A percentile compares a stretch with the other conserved stretches of the same genome.
phyloP scores from a whole-genome alignment of 2,113 vertebrate species.

The Leucosticte australis region DNA sequence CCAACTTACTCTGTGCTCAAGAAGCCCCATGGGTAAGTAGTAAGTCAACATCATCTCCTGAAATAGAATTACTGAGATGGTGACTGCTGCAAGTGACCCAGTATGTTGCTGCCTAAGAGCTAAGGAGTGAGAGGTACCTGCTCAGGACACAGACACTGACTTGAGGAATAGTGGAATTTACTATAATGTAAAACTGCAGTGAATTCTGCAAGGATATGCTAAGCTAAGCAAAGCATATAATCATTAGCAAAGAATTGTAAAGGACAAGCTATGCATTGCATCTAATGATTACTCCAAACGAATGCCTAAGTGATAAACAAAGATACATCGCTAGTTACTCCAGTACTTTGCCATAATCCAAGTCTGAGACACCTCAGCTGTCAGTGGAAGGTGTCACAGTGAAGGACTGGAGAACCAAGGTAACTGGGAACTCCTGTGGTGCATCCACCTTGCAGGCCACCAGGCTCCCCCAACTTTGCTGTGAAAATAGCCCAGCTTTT shows the following conservation, averaged over 20 bases:
- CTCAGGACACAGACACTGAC: background rate
- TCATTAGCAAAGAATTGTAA: background rate
- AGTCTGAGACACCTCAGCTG: background rate
- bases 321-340: background rate
- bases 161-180: background rate
- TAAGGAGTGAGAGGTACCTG: background rate
- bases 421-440: background rate
- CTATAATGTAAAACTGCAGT: background rate
- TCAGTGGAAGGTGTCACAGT: background rate
- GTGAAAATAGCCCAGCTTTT: background rate
- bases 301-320: background rate
- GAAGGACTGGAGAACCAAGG: background rate
- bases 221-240: background rate
- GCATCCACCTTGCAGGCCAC: background rate
- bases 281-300: background rate
- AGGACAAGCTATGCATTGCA: background rate
- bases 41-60: background rate
- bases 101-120: background rate
- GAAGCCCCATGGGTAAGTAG: background rate
- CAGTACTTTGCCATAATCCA: background rate
- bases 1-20: background rate
- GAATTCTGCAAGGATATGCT: background rate
- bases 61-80: background rate
- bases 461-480: background rate
- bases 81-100: background rate